Evolutionary conservation across 2,797 vertebrate species (phyloP).

Genomic region (Thamnophis elegans): DNA sequence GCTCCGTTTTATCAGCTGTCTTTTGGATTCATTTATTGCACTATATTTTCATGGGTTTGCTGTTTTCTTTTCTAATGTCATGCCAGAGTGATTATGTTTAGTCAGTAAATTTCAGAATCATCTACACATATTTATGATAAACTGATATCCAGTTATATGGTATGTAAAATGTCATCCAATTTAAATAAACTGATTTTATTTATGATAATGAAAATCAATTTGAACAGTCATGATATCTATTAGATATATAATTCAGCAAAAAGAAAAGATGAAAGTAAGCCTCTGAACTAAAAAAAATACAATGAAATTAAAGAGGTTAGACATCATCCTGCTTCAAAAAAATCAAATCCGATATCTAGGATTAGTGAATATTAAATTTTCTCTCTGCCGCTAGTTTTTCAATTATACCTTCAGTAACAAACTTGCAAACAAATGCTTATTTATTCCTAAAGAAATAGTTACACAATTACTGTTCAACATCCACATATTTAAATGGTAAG

Average conservation of each 20-base stretch:
- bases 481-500: neutral
- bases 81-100: slow-evolving; percentile 51
- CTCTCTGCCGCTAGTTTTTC: neutral
- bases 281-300: neutral
- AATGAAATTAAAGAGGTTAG: neutral
- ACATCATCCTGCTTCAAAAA: neutral
- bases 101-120: slow-evolving; percentile 58
- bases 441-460: neutral
- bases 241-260: slow-evolving; percentile 36
- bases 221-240: slow-evolving; percentile 40
- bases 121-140: slow-evolving; percentile 51
- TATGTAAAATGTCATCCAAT: slow-evolving; percentile 55
- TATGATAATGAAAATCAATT: slow-evolving; percentile 53
- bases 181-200: slow-evolving; percentile 53
- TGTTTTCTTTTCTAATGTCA: slow-evolving; percentile 42
- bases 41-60: slow-evolving; percentile 19
- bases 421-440: neutral
- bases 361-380: neutral
- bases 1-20: slow-evolving; percentile 8
- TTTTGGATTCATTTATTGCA: slow-evolving; percentile 33
- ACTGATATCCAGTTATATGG: slow-evolving; percentile 43
- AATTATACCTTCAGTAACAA: neutral
- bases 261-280: slow-evolving; percentile 6
- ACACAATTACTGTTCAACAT: neutral
- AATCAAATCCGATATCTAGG: neutral